Conservation (phyloP, 2,797 vertebrate species). For the Cichlasoma orientale region DNA sequence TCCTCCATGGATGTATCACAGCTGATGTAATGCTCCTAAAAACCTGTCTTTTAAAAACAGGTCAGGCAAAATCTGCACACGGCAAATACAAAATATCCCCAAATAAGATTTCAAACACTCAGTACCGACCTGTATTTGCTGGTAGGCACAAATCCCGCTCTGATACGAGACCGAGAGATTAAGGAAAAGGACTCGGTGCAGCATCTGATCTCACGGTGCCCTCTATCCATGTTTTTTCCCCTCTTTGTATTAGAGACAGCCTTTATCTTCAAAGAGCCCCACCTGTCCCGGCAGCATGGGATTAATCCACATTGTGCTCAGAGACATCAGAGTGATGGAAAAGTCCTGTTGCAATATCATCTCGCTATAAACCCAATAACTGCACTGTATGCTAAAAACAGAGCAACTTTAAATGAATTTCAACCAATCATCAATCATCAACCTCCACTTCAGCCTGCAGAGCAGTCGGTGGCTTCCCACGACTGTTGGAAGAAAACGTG, state of each 20-base stretch:
- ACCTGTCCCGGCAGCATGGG: background rate
- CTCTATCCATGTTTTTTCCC: background rate
- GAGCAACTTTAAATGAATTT: rapidly evolving
- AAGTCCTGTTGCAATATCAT: background rate
- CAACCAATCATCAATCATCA: rapidly evolving
- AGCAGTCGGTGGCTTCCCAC: rapidly evolving
- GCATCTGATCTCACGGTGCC: background rate
- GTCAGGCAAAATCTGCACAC: background rate
- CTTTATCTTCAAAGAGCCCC: slow-evolving; percentile 30
- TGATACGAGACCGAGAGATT: background rate
- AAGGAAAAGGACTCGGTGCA: background rate
- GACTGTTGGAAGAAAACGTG: background rate
- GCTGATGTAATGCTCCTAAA: background rate
- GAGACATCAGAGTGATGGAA: background rate
- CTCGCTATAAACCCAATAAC: background rate
- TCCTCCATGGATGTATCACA: too few species aligned
- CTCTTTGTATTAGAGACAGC: background rate
- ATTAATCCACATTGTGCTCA: slow-evolving; percentile 10
- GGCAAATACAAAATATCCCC: background rate
- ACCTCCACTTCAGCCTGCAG: background rate
- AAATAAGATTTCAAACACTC: background rate
- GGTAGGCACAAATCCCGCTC: background rate
- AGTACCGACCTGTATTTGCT: background rate
- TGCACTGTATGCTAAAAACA: background rate
- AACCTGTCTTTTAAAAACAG: background rate